These are phyloP conservation scores for Dendroctonus valens DNA, from an alignment of 1,140 invertebrate species.

Conservation along the genomic window DNA sequence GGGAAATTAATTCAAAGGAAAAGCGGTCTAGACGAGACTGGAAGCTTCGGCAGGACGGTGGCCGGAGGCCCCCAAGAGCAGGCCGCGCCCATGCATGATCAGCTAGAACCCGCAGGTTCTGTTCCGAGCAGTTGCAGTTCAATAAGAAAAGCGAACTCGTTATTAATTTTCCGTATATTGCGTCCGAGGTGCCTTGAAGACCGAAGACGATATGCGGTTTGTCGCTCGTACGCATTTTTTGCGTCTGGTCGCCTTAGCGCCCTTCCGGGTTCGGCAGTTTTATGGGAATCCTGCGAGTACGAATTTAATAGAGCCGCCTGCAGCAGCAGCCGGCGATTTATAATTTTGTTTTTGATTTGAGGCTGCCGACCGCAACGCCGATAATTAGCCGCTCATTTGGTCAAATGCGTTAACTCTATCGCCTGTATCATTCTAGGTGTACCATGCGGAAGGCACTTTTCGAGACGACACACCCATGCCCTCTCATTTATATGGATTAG, in stretches of 20 bases:
- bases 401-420: conserved; percentile 14
- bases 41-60: too few relatives aligned
- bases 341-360: conserved; percentile 25
- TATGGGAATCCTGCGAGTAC: conserved; percentile 16
- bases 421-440: conserved; percentile 1
- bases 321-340: conserved; percentile 11
- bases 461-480: too few relatives aligned
- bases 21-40: too few relatives aligned
- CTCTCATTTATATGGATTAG: too few relatives aligned
- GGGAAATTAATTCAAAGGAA: too few relatives aligned
- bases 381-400: conserved; percentile 17
- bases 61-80: too few relatives aligned
- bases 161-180: conserved; percentile 27
- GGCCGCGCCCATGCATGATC: conserved; percentile 10
- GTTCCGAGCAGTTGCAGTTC: conserved; percentile 3
- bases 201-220: conserved; percentile 27
- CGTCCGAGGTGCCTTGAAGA: conserved; percentile 25
- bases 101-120: conserved; percentile 11
- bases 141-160: conserved; percentile 21
- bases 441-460: too few relatives aligned
- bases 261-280: conserved; percentile 25
- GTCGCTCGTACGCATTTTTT: conserved; percentile 27
- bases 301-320: conserved; percentile 19
- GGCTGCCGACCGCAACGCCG: conserved; percentile 7
- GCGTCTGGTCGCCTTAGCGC: conserved; percentile 13